These are phyloP conservation scores for Drosophila busckii DNA, from an alignment of 1,140 invertebrate species.

Conservation along the genomic window DNA sequence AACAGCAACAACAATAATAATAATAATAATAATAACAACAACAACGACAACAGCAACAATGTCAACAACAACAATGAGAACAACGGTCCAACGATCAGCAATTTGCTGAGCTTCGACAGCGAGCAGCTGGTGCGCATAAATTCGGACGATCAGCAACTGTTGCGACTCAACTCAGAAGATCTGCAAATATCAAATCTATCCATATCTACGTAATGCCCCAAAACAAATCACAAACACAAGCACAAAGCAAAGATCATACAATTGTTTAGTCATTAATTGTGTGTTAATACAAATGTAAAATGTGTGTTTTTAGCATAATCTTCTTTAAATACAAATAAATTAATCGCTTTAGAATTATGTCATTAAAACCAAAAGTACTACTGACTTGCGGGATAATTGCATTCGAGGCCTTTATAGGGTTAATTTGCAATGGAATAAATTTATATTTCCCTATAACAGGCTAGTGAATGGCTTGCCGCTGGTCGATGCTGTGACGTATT, in stretches of 20 bases:
- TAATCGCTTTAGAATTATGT: constrained; percentile 60
- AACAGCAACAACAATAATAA: constrained; percentile 46
- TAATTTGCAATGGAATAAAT: no score
- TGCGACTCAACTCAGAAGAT: constrained; percentile 79
- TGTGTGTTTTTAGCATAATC: constrained; percentile 59
- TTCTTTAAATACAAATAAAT: constrained; percentile 60
- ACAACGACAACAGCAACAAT: constrained; percentile 29
- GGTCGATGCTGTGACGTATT: no score
- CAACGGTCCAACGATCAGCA: constrained; percentile 73
- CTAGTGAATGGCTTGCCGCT: no score
- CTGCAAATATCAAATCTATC: constrained; percentile 73
- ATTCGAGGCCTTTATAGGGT: no score
- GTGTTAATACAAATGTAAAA: constrained; percentile 48
- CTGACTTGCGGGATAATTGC: no score
- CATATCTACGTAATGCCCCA: constrained; percentile 69
- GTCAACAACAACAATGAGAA: constrained; percentile 40
- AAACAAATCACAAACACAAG: constrained; percentile 1
- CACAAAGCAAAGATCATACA: constrained; percentile 13
- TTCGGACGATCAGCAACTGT: constrained; percentile 79
- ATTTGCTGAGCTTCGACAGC: constrained; percentile 79
- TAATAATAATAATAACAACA: constrained; percentile 20
- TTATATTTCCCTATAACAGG: no score
- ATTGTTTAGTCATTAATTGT: constrained; percentile 48
- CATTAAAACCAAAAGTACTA: no score
- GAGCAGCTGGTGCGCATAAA: constrained; percentile 79